These are phyloP conservation scores for Salvelinus namaycush DNA, from an alignment of 2,113 vertebrate species.

Conservation along the genomic window DNA sequence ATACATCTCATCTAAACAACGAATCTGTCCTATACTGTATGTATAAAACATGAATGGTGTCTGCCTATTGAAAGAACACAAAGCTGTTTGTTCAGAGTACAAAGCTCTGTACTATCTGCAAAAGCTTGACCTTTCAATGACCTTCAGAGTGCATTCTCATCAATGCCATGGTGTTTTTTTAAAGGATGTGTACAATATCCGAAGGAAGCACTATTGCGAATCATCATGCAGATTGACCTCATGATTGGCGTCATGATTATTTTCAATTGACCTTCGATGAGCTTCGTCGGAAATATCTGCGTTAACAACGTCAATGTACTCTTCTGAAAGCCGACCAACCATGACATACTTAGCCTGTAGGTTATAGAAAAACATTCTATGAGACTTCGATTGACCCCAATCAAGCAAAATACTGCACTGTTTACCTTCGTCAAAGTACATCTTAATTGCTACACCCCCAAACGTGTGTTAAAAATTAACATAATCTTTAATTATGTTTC, in stretches of 20 bases:
- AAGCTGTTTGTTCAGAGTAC: too few relatives aligned
- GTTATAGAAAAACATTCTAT: neutral
- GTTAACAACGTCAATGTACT: neutral
- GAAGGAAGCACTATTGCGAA: too few relatives aligned
- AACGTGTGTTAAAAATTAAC: neutral
- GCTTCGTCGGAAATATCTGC: neutral
- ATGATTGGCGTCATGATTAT: too few relatives aligned
- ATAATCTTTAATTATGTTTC: conserved; percentile 2
- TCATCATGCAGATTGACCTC: too few relatives aligned
- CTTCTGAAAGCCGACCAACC: neutral
- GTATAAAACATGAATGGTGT: too few relatives aligned
- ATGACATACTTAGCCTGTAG: neutral
- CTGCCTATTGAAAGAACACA: too few relatives aligned
- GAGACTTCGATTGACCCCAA: too few relatives aligned
- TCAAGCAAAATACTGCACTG: neutral
- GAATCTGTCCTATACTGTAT: too few relatives aligned
- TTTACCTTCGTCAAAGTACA: neutral
- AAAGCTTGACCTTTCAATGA: neutral
- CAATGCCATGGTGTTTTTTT: neutral
- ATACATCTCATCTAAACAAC: too few relatives aligned
- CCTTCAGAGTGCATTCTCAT: neutral
- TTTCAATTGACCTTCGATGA: too few relatives aligned
- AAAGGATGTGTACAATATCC: too few relatives aligned
- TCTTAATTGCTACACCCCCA: neutral
- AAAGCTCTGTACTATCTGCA: neutral